Evolutionary conservation across 2,888 invertebrate species (phyloP).

Genomic region (Eurois occulta): DNA sequence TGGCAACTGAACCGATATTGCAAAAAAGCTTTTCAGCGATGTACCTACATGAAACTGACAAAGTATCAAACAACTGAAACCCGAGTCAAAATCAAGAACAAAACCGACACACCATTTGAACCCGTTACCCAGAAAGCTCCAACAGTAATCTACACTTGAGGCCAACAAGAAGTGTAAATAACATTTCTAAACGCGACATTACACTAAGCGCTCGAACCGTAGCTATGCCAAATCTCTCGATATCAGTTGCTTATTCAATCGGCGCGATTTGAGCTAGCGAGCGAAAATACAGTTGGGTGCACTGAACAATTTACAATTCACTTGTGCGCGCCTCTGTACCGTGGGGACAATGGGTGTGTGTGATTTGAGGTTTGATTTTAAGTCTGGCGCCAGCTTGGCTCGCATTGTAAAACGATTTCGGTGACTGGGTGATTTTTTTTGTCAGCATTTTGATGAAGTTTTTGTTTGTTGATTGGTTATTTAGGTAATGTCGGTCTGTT

Average conservation of each 20-base stretch:
- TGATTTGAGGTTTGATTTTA: slow-evolving; percentile 76
- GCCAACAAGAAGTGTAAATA: slow-evolving; percentile 64
- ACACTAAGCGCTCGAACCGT: slow-evolving; percentile 61
- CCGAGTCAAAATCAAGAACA: slow-evolving; percentile 8
- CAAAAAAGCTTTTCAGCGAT: not conserved
- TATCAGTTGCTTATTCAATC: slow-evolving; percentile 88
- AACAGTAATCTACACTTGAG: slow-evolving; percentile 43
- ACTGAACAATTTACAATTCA: slow-evolving; percentile 84
- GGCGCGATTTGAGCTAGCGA: slow-evolving; percentile 77
- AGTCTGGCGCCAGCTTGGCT: slow-evolving; percentile 57
- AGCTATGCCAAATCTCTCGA: slow-evolving; percentile 73
- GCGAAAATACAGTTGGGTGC: slow-evolving; percentile 82
- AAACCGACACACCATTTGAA: slow-evolving; percentile 17
- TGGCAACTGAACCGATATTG: no score
- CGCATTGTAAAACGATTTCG: slow-evolving; percentile 60
- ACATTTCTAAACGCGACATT: slow-evolving; percentile 62
- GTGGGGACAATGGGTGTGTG: slow-evolving; percentile 70
- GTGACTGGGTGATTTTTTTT: slow-evolving; percentile 55
- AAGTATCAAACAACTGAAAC: not conserved
- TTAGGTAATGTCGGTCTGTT: not conserved
- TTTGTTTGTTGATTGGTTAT: slow-evolving; percentile 43
- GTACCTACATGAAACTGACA: no score
- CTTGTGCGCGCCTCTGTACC: slow-evolving; percentile 70
- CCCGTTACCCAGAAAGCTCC: slow-evolving; percentile 11
- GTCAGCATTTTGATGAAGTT: slow-evolving; percentile 52